Conservation (phyloP, 2,888 invertebrate species). For the Erebia palarica region DNA sequence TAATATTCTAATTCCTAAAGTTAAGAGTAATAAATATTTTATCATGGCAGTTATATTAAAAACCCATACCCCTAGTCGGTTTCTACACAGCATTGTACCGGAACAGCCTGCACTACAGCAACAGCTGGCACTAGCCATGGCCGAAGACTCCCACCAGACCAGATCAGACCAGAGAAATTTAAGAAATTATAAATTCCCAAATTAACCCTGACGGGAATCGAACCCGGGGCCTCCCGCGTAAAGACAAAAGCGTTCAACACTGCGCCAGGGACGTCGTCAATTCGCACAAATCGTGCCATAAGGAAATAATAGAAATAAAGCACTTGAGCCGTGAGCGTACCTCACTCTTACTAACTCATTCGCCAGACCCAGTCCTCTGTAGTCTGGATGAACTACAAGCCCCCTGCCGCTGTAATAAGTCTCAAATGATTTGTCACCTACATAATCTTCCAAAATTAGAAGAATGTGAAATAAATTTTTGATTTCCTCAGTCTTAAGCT, state of each 20-base stretch:
- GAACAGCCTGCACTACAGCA: too few relatives aligned
- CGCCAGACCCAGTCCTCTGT: constrained; percentile 46
- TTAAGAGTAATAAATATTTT: not conserved
- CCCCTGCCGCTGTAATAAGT: constrained; percentile 45
- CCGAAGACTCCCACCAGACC: too few relatives aligned
- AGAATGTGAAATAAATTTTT: constrained; percentile 45
- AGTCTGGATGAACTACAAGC: constrained; percentile 44
- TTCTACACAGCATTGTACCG: too few relatives aligned
- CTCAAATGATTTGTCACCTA: constrained; percentile 34
- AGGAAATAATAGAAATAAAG: constrained; percentile 8
- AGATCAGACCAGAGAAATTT: too few relatives aligned
- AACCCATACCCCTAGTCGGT: too few relatives aligned
- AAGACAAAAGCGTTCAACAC: too few relatives aligned
- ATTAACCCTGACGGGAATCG: too few relatives aligned
- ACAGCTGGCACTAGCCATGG: too few relatives aligned
- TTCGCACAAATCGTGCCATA: constrained; percentile 1
- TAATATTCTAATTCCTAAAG: constrained; percentile 1
- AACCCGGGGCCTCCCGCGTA: too few relatives aligned
- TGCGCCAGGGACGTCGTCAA: not conserved
- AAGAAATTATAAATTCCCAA: too few relatives aligned
- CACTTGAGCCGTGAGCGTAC: constrained; percentile 40
- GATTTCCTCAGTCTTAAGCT: constrained; percentile 47
- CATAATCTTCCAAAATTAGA: constrained; percentile 31
- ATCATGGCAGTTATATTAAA: too few relatives aligned
- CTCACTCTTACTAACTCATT: constrained; percentile 46